A percentile compares a stretch with the other conserved stretches of the same genome.
These are phyloP conservation scores for Lymantria dispar DNA, from an alignment of 2,888 invertebrate genomes.

Conservation along the genomic window DNA sequence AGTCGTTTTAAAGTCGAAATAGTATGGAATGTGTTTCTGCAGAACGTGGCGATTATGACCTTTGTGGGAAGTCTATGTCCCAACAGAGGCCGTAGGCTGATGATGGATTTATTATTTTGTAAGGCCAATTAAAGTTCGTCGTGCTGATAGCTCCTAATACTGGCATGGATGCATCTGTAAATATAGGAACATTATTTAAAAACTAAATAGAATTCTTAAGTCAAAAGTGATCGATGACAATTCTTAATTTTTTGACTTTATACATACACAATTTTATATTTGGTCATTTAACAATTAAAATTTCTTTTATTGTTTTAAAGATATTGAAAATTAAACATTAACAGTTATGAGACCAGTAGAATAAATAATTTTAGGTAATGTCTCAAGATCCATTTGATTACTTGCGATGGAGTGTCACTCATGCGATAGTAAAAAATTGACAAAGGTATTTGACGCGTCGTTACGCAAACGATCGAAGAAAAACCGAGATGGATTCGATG, in stretches of 20 bases:
- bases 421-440: constrained; percentile 71
- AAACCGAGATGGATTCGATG: constrained; percentile 55
- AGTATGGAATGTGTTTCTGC: too few relatives aligned
- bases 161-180: constrained; percentile 11
- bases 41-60: too few relatives aligned
- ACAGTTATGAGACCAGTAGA: constrained; percentile 42
- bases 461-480: constrained; percentile 57
- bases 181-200: constrained; percentile 4
- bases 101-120: too few relatives aligned
- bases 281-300: constrained; percentile 49
- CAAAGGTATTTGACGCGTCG: constrained; percentile 68
- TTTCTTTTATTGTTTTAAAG: constrained; percentile 38
- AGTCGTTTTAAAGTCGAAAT: too few relatives aligned
- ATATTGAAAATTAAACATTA: constrained; percentile 28
- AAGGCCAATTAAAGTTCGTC: too few relatives aligned
- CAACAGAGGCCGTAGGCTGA: too few relatives aligned
- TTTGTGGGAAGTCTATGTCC: too few relatives aligned
- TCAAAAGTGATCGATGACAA: constrained; percentile 30
- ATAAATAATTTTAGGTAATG: constrained; percentile 46
- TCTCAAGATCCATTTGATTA: constrained; percentile 46
- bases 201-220: constrained; percentile 47
- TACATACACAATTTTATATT: constrained; percentile 45
- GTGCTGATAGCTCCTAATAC: too few relatives aligned
- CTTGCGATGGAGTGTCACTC: constrained; percentile 68
- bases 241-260: constrained; percentile 33